Evolutionary conservation across 2,113 vertebrate genomes (phyloP), one percentile per base, ranked within the genome.

Genomic region (Tragelaphus imberbis): DNA sequence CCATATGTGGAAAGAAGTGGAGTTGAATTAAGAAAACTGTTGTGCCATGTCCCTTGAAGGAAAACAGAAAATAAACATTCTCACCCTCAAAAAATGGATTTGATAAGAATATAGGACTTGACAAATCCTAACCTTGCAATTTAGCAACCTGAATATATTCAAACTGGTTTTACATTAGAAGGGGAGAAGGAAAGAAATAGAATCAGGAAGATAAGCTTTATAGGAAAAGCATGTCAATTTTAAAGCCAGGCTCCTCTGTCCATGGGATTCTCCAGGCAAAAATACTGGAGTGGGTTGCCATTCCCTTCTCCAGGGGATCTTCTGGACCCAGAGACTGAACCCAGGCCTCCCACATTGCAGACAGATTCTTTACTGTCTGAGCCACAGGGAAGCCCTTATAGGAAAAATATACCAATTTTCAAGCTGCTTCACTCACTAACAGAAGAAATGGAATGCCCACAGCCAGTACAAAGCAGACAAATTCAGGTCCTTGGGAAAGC

Each of bases 101-200:
- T 88, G 30, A 93, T 44, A 88, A 86, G 77, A 82, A 47, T 88
- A 59, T 17, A 61, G 55, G 56, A 59, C n/a, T 96, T 94, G n/a
- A 96, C 17, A 63, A 88, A 82, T 95, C n/a, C 90, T 71, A 97
- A 96, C 53, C 84, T 17, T 96, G 49, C 14, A 30, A 16, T 84
- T 96, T 94, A 85, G 65, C 71, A 88, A 79, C 33, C 28, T 49
- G 16, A 91, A 61, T 95, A 53, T 61, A 82, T 95, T 79, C 28
- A 15, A 88, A 71, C 30, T 93, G 75, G 82, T 87, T 92, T 92
- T 65, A 51, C 17, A 85, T 28, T 63, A 82, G 36, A 91, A 96
- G 5, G 15, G 6, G 23, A 53, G 40, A 95, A 87, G 56, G 44
- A 56, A 63, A 92, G 65, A 79, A 58, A 91, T 0, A 59, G 77